Evolutionary conservation across 2,888 invertebrate genomes (phyloP).

Genomic region (Andrena praecox): DNA sequence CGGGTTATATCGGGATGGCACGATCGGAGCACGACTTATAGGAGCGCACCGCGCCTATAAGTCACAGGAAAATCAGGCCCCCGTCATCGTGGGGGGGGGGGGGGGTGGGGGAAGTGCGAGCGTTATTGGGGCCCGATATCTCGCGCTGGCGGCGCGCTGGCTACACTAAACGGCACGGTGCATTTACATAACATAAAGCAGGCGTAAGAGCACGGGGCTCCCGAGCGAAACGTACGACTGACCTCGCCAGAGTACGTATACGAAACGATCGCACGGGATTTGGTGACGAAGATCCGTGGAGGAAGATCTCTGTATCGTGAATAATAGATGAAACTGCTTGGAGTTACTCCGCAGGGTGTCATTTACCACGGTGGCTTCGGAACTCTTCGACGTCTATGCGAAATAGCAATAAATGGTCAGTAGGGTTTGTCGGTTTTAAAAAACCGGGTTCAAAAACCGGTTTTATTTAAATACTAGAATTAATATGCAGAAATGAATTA

Average conservation of each 20-base stretch:
- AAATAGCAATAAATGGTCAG: no score
- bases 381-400: no score
- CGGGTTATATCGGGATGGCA: conserved; percentile 51
- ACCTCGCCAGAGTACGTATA: conserved; percentile 10
- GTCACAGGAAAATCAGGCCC: conserved; percentile 66
- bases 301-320: background rate
- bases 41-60: conserved; percentile 48
- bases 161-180: conserved; percentile 48
- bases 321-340: no score
- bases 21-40: conserved; percentile 42
- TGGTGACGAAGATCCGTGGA: background rate
- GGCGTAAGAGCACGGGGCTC: conserved; percentile 44
- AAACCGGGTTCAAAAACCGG: no score
- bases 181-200: conserved; percentile 74
- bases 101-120: conserved; percentile 54
- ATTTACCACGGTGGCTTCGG: no score
- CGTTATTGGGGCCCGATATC: conserved; percentile 61
- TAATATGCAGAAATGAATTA: no score
- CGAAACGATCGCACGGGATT: background rate
- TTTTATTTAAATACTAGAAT: no score
- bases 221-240: conserved; percentile 24
- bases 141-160: conserved; percentile 26
- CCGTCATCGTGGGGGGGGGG: background rate
- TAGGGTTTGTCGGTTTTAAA: no score
- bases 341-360: no score